Evolutionary conservation across 2,113 vertebrate genomes (phyloP).

Genomic region (Myotis lucifugus): DNA sequence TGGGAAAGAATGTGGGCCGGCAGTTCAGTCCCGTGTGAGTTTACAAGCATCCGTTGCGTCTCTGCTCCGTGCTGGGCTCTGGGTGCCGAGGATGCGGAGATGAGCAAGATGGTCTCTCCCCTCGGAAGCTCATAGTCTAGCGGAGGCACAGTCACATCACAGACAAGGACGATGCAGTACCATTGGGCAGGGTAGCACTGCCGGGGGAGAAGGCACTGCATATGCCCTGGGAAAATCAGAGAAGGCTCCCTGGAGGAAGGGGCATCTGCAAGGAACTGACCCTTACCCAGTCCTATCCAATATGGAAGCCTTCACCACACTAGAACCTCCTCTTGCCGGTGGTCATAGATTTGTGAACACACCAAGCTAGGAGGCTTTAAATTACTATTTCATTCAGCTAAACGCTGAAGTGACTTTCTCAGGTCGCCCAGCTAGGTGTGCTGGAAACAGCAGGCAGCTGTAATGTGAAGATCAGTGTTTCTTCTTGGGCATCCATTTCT

Average conservation of each 20-base stretch:
- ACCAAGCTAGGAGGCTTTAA: not conserved
- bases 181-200: not conserved
- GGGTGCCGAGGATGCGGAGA: not conserved
- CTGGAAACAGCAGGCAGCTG: not conserved
- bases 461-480: not conserved
- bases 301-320: not conserved
- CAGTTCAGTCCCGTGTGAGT: not conserved
- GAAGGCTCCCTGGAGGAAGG: not conserved
- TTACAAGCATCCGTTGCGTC: not conserved
- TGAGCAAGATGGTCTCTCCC: not conserved
- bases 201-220: not conserved
- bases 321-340: not conserved
- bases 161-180: not conserved
- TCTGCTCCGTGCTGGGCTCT: not conserved
- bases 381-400: not conserved
- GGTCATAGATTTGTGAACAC: not conserved
- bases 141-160: not conserved
- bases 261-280: not conserved
- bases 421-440: not conserved
- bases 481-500: not conserved
- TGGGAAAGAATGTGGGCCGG: slow-evolving; percentile 53
- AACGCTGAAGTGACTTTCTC: not conserved
- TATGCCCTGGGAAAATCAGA: not conserved
- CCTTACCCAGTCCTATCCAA: not conserved
- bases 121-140: not conserved